Percentiles rank a stretch among this genome's conserved stretches.
phyloP scores from a whole-genome alignment of 2,113 vertebrate genomes.

The Rhagologus leucostigma region DNA sequence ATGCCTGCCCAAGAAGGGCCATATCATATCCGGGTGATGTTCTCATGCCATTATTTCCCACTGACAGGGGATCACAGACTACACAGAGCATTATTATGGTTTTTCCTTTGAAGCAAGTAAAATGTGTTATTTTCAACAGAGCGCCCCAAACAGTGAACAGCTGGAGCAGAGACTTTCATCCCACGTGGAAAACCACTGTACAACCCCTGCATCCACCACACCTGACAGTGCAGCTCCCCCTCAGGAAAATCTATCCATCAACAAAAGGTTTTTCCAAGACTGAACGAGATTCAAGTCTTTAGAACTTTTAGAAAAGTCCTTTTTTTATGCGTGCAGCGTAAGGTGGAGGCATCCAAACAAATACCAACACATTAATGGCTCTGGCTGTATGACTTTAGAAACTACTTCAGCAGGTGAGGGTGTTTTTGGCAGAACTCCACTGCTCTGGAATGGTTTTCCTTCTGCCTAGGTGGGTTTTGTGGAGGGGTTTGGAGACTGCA shows the following conservation, averaged over 20 bases:
- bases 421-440: neutral
- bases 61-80: neutral
- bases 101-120: neutral
- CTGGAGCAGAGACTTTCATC: neutral
- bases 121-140: neutral
- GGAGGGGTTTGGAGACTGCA: neutral
- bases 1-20: neutral
- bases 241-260: neutral
- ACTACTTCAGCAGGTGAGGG: neutral
- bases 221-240: neutral
- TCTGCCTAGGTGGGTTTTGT: neutral
- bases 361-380: neutral
- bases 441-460: neutral
- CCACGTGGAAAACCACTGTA: neutral
- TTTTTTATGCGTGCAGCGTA: rapidly evolving
- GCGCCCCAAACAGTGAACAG: neutral
- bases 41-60: neutral
- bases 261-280: neutral
- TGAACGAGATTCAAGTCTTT: neutral
- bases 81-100: neutral
- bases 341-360: neutral
- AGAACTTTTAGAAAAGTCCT: neutral
- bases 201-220: neutral
- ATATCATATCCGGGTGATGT: neutral
- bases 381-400: neutral